Evolutionary conservation across 2,113 vertebrate species (phyloP).

Genomic region (Hyaena hyaena): DNA sequence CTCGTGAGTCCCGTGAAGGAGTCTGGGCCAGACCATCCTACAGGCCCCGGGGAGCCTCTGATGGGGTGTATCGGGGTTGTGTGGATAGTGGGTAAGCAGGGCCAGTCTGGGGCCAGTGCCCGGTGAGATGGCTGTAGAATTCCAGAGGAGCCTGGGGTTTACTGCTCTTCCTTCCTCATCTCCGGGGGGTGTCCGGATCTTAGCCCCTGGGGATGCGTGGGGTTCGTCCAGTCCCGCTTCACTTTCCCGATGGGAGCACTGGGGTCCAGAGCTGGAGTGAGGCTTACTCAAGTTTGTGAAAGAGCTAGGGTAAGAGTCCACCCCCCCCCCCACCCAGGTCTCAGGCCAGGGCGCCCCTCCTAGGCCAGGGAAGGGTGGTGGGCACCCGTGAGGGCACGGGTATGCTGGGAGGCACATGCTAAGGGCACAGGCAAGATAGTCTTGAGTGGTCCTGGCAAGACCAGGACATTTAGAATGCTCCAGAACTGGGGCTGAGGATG

Average conservation of each 20-base stretch:
- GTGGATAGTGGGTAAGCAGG: neutral
- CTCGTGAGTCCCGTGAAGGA: neutral
- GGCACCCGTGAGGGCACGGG: neutral
- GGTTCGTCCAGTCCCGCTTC: neutral
- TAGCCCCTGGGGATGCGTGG: accelerated
- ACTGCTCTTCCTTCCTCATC: neutral
- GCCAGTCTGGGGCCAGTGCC: neutral
- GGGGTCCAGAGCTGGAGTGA: neutral
- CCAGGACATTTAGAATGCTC: neutral
- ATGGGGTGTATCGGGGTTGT: neutral
- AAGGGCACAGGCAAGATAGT: neutral
- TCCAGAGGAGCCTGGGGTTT: neutral
- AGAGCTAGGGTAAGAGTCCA: neutral
- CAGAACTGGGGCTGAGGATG: neutral
- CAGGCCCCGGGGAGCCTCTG: neutral
- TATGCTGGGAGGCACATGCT: accelerated
- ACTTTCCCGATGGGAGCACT: accelerated
- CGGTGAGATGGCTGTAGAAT: accelerated
- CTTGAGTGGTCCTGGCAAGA: neutral
- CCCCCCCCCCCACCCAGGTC: accelerated
- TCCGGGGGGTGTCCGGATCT: neutral
- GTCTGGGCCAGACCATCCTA: neutral
- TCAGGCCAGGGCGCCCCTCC: neutral
- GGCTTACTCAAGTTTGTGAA: neutral
- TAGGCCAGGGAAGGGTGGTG: neutral